A percentile compares a stretch with the other conserved stretches of the same genome.
Conservation (phyloP, 1,140 invertebrate species). For the Rhopalosiphum padi region DNA sequence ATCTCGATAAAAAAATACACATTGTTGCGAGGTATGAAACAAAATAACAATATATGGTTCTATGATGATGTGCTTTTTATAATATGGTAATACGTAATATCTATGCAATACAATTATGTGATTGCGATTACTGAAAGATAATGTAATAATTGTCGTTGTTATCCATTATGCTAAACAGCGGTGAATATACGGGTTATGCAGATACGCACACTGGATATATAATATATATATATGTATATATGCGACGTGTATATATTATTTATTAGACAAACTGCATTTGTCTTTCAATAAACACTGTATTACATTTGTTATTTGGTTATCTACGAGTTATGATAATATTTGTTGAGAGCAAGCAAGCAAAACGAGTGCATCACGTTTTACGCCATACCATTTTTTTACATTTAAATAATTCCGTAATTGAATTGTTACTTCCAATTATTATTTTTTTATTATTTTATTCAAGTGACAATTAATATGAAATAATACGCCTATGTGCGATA, state of each 20-base stretch:
- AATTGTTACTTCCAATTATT: not conserved
- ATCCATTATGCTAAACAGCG: slow-evolving; percentile 18
- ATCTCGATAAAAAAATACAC: slow-evolving; percentile 11
- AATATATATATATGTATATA: not conserved
- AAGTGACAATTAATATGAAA: not conserved
- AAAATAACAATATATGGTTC: slow-evolving; percentile 15
- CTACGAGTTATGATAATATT: not conserved
- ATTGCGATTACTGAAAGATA: slow-evolving; percentile 22
- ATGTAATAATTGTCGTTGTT: slow-evolving; percentile 35
- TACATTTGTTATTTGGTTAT: not conserved
- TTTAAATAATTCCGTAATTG: not conserved
- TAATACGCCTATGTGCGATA: not conserved
- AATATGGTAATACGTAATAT: slow-evolving; percentile 6
- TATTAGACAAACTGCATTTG: slow-evolving; percentile 7
- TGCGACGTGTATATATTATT: not conserved
- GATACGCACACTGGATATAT: not conserved
- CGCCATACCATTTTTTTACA: not conserved
- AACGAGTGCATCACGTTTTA: not conserved
- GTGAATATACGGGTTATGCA: not conserved
- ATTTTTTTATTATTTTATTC: not conserved
- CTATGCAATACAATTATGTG: slow-evolving; percentile 13
- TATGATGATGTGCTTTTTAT: not conserved
- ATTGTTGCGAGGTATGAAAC: not conserved
- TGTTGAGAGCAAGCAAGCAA: not conserved
- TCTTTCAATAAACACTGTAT: not conserved